phyloP scores from a whole-genome alignment of 2,888 invertebrate species.

The Himalopsyche anomala region DNA sequence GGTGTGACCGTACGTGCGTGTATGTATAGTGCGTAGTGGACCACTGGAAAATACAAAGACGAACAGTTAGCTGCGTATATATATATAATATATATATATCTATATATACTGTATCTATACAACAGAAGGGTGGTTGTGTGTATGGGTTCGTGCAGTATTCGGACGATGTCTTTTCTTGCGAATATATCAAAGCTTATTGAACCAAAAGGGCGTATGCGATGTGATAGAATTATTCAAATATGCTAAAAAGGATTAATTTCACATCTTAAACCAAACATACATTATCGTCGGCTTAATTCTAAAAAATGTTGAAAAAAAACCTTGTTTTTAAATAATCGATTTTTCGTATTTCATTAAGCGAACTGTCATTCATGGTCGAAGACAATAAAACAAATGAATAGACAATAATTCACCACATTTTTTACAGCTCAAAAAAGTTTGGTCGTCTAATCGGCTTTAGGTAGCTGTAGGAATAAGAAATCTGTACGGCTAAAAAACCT shows the following conservation, averaged over 20 bases:
- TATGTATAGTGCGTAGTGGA: slow-evolving; percentile 47
- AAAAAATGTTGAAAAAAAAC: no score
- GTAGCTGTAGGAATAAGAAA: no score
- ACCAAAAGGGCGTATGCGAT: slow-evolving; percentile 20
- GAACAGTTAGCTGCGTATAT: background rate
- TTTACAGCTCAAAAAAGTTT: no score
- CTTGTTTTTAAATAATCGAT: no score
- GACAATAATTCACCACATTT: no score
- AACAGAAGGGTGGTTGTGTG: background rate
- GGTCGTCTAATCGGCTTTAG: no score
- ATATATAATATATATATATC: background rate
- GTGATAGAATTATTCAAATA: background rate
- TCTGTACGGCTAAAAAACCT: no score
- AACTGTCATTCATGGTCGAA: no score
- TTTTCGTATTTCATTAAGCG: no score
- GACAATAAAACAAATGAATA: no score
- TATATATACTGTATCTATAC: background rate
- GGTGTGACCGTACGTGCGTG: slow-evolving; percentile 44
- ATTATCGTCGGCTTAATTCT: no score
- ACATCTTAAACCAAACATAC: background rate
- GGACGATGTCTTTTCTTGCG: slow-evolving; percentile 34
- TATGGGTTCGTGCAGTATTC: slow-evolving; percentile 15
- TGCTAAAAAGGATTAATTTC: background rate
- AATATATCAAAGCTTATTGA: slow-evolving; percentile 25
- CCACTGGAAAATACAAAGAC: slow-evolving; percentile 41